phyloP scores from a whole-genome alignment of 2,888 invertebrate species.

The Fragum whitleyi region DNA sequence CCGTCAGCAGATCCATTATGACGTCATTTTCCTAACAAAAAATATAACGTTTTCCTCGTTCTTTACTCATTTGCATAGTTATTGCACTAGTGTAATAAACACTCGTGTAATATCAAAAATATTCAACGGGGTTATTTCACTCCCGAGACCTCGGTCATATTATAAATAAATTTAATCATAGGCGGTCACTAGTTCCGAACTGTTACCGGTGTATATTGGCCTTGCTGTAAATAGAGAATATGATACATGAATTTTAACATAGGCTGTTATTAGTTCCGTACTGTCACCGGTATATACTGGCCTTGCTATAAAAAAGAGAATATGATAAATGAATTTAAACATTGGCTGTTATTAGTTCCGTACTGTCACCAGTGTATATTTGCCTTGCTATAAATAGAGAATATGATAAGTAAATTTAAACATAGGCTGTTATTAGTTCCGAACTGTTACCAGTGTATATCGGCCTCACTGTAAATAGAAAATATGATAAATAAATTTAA shows the following conservation, averaged over 20 bases:
- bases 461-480: constrained; percentile 31
- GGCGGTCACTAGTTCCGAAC: constrained; percentile 34
- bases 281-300: constrained; percentile 21
- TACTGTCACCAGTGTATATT: constrained; percentile 15
- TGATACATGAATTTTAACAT: constrained; percentile 52
- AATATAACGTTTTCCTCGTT: too few relatives aligned
- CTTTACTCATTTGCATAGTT: too few relatives aligned
- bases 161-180: too few relatives aligned
- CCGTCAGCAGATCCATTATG: too few relatives aligned
- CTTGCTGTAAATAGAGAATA: constrained; percentile 12
- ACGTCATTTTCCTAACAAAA: too few relatives aligned
- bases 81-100: too few relatives aligned
- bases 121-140: too few relatives aligned
- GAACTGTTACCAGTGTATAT: constrained; percentile 17
- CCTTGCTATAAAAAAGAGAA: constrained; percentile 32
- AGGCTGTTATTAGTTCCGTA: constrained; percentile 32
- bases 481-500: constrained; percentile 43
- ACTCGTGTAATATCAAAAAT: too few relatives aligned
- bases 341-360: constrained; percentile 37
- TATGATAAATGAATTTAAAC: constrained; percentile 42
- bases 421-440: constrained; percentile 40
- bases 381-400: constrained; percentile 20
- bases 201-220: constrained; percentile 23
- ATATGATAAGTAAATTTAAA: constrained; percentile 39
- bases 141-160: too few relatives aligned